Evolutionary conservation across 1,140 invertebrate species (phyloP).

Genomic region (Frieseomelitta varia): DNA sequence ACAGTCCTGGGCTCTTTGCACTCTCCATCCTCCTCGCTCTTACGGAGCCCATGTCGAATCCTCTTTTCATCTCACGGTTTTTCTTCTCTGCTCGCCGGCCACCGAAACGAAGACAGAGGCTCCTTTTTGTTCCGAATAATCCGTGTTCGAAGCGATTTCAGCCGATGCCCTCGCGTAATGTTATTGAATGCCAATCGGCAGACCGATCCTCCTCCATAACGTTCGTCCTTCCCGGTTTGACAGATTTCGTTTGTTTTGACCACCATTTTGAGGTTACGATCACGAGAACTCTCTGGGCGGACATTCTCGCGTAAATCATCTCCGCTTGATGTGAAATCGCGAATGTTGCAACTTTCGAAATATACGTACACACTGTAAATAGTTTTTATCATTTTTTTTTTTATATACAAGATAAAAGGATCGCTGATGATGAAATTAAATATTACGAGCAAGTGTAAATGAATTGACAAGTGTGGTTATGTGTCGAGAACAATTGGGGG

Average conservation of each 20-base stretch:
- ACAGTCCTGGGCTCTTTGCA: neutral
- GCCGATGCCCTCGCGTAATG: constrained; percentile 7
- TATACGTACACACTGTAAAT: too few species aligned
- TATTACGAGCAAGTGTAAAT: too few species aligned
- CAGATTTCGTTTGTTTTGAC: neutral
- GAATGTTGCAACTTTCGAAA: too few species aligned
- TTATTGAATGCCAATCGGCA: constrained; percentile 2
- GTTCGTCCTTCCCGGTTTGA: neutral
- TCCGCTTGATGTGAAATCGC: too few species aligned
- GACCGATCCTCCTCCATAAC: neutral
- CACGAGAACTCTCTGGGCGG: neutral
- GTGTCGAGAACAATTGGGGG: too few species aligned
- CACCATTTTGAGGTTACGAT: neutral
- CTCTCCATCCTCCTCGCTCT: constrained; percentile 19
- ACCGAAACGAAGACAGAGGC: constrained; percentile 18
- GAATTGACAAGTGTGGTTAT: too few species aligned
- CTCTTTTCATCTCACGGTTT: neutral
- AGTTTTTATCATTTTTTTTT: too few species aligned
- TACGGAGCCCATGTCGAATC: neutral
- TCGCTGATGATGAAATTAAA: too few species aligned
- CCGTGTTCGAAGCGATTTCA: constrained; percentile 34
- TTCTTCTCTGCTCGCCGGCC: constrained; percentile 1
- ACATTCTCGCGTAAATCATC: too few species aligned
- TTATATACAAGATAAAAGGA: too few species aligned
- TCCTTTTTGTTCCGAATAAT: constrained; percentile 52